phyloP scores from a whole-genome alignment of 2,113 vertebrate species.

The Recurvirostra avosetta region DNA sequence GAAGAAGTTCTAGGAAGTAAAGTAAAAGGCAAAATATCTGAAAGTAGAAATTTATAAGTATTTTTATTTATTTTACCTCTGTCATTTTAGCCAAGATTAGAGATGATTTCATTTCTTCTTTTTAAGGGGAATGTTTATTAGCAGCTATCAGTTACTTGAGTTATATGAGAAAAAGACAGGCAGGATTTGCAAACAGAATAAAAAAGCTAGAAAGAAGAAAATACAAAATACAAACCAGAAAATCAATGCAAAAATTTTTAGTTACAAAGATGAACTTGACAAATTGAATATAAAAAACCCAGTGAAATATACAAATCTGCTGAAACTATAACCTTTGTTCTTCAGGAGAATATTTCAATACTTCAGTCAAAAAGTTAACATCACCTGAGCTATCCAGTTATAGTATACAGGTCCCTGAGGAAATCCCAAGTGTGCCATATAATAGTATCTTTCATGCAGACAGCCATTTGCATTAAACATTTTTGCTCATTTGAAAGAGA shows the following conservation, averaged over 20 bases:
- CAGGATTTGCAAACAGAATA: neutral
- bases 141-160: neutral
- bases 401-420: neutral
- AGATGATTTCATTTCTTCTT: neutral
- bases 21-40: neutral
- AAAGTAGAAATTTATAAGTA: neutral
- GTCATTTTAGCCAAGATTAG: neutral
- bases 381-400: neutral
- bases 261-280: neutral
- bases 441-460: neutral
- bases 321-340: neutral
- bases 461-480: conserved; percentile 13
- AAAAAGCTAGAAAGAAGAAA: neutral
- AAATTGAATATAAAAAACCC: neutral
- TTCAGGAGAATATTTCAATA: neutral
- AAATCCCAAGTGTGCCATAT: neutral
- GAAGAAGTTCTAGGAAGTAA: neutral
- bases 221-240: neutral
- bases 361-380: neutral
- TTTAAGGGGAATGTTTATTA: neutral
- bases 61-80: neutral
- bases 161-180: neutral
- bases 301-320: neutral
- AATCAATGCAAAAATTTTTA: neutral
- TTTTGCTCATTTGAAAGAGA: conserved; percentile 18